A percentile compares a stretch with the other conserved stretches of the same genome.
These are phyloP conservation scores for Cetoscarus ocellatus DNA, from an alignment of 2,797 vertebrate genomes.

Conservation along the genomic window DNA sequence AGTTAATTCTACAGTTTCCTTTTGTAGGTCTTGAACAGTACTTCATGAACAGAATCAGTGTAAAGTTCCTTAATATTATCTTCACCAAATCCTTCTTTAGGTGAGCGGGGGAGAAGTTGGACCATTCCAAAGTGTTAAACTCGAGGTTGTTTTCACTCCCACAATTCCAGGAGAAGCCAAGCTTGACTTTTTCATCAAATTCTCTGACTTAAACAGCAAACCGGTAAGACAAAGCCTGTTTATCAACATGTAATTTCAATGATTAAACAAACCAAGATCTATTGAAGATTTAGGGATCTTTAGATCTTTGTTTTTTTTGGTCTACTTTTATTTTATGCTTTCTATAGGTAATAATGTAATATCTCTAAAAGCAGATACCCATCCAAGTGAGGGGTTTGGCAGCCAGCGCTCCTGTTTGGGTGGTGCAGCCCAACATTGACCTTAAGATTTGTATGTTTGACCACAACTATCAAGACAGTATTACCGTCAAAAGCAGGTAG, in stretches of 20 bases:
- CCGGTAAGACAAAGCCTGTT: conserved; percentile 80
- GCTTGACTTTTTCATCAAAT: conserved; percentile 84
- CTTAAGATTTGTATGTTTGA: conserved; percentile 94
- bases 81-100: conserved; percentile 65
- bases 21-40: too few relatives aligned
- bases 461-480: conserved; percentile 87
- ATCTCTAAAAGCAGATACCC: conserved; percentile 76
- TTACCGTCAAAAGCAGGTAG: conserved; percentile 89
- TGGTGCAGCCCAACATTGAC: conserved; percentile 86
- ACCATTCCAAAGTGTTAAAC: conserved; percentile 87
- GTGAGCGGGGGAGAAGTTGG: conserved; percentile 85
- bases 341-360: conserved; percentile 1
- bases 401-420: conserved; percentile 86
- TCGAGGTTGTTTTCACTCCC: conserved; percentile 90
- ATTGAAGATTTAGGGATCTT: too few relatives aligned
- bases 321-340: neutral
- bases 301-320: too few relatives aligned
- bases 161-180: conserved; percentile 82
- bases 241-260: too few relatives aligned
- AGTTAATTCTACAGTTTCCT: too few relatives aligned
- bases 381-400: conserved; percentile 83
- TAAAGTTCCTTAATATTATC: too few relatives aligned
- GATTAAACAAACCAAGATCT: too few relatives aligned
- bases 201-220: conserved; percentile 84
- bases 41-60: too few relatives aligned